These are phyloP conservation scores for Pteropus alecto DNA, from an alignment of 2,113 vertebrate genomes.

Conservation along the genomic window DNA sequence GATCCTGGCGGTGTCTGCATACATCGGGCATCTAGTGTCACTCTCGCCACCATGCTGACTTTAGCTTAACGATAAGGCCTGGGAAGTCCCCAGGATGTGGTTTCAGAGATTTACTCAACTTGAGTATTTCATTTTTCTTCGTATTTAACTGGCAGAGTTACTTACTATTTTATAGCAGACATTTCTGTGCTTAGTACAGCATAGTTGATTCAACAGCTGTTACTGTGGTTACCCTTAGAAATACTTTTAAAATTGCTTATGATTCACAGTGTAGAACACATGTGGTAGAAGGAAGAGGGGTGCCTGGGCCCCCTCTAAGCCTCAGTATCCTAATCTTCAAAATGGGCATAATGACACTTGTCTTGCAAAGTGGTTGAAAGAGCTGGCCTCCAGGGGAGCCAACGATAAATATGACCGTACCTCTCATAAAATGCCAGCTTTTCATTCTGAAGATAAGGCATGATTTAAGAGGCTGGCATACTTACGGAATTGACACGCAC, in stretches of 20 bases:
- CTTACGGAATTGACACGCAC: neutral
- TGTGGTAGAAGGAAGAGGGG: neutral
- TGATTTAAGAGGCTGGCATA: neutral
- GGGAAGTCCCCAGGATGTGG: neutral
- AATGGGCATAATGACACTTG: neutral
- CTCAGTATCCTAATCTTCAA: neutral
- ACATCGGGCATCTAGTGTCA: neutral
- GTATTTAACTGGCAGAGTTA: neutral
- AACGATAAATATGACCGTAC: neutral
- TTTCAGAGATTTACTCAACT: slow-evolving; percentile 1
- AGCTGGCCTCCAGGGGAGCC: neutral
- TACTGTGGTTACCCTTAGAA: slow-evolving; percentile 8
- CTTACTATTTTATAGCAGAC: neutral
- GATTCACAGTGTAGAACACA: neutral
- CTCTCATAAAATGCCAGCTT: neutral
- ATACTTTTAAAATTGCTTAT: neutral
- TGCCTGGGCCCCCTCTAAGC: neutral
- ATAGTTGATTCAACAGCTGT: neutral
- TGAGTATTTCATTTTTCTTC: neutral
- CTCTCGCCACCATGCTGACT: neutral
- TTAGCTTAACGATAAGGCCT: neutral
- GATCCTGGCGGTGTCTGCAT: neutral
- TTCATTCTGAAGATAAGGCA: neutral
- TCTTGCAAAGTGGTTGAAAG: neutral
- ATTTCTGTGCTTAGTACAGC: neutral